Conservation (phyloP, 2,113 vertebrate species). For the Plectropomus leopardus region DNA sequence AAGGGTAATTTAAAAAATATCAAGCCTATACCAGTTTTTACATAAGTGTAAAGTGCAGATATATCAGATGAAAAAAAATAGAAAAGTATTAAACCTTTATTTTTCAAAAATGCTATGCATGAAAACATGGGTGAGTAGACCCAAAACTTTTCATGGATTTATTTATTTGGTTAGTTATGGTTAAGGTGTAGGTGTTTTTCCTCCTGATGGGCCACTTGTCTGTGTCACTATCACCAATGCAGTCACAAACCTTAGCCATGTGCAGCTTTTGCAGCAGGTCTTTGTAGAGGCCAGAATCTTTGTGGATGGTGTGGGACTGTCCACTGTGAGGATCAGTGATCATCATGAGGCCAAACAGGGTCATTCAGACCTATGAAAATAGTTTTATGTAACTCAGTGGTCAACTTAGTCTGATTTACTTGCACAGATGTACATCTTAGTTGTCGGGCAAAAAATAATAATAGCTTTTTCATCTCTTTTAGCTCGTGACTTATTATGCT, state of each 20-base stretch:
- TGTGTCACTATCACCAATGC: conserved; percentile 92
- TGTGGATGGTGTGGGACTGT: conserved; percentile 94
- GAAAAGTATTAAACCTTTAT: not conserved
- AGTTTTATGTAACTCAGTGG: conserved; percentile 1
- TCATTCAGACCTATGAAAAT: conserved; percentile 81
- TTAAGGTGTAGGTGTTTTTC: conserved; percentile 95
- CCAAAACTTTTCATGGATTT: too few relatives aligned
- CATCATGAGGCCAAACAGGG: conserved; percentile 87
- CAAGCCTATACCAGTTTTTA: not conserved
- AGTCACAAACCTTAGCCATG: conserved; percentile 94
- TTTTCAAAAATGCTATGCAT: not conserved
- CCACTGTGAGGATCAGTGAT: conserved; percentile 88
- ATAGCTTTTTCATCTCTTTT: too few relatives aligned
- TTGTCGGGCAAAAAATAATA: too few relatives aligned
- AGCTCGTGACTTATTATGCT: too few relatives aligned
- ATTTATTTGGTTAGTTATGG: too few relatives aligned
- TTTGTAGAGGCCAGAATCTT: conserved; percentile 96
- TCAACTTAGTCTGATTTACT: not conserved
- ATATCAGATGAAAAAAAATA: not conserved
- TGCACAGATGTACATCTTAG: too few relatives aligned
- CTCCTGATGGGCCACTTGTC: conserved; percentile 92
- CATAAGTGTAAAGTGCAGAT: not conserved
- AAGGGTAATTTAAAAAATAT: not conserved
- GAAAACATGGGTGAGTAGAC: too few relatives aligned
- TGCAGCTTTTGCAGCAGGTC: conserved; percentile 96